Evolutionary conservation across 2,113 vertebrate genomes (phyloP).

Genomic region (Apus apus): DNA sequence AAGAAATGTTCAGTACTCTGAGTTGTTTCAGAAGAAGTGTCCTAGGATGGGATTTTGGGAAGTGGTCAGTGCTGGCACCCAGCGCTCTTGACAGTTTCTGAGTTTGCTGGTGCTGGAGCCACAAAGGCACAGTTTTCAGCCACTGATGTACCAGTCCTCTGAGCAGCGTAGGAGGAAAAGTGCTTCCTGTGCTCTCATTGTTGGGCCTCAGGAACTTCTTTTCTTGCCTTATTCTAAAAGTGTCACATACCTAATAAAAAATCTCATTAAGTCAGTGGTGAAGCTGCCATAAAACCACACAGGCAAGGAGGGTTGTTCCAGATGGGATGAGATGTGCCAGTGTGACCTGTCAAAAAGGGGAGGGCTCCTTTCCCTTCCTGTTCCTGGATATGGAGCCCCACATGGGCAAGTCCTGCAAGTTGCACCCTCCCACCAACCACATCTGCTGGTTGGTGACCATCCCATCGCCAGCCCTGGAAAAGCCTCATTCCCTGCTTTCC

Average conservation of each 20-base stretch:
- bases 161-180: neutral
- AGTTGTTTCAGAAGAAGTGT: neutral
- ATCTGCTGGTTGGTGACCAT: neutral
- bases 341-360: fast-evolving
- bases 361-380: neutral
- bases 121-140: neutral
- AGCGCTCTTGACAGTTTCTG: neutral
- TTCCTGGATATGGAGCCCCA: fast-evolving
- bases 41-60: neutral
- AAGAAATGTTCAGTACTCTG: neutral
- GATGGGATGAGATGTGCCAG: neutral
- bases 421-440: fast-evolving
- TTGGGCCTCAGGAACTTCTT: neutral
- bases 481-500: neutral
- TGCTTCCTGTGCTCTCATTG: neutral
- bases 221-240: neutral
- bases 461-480: neutral
- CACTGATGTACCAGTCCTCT: neutral
- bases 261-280: neutral
- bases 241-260: neutral
- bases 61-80: neutral
- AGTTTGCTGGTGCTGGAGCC: neutral
- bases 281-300: neutral
- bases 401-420: neutral
- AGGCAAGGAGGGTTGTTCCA: neutral